phyloP scores from a whole-genome alignment of 23 tunicate species.

The Halocynthia roretzi region DNA sequence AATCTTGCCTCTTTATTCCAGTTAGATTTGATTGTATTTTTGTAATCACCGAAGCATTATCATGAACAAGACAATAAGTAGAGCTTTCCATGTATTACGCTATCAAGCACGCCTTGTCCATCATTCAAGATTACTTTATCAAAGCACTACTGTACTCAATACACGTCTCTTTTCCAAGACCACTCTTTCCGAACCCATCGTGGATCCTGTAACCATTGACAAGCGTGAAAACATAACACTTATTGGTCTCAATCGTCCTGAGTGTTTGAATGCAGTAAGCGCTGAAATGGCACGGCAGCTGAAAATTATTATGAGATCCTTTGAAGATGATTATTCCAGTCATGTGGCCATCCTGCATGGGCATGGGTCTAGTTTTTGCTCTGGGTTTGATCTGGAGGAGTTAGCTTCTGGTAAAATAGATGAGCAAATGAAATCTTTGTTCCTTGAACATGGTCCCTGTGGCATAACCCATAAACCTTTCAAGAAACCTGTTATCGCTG shows the following conservation, averaged over 20 bases:
- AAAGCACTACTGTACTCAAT: no score
- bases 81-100: no score
- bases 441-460: slow-evolving; percentile 58
- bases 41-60: no score
- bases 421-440: slow-evolving; percentile 30
- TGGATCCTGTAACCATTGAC: slow-evolving; percentile 67
- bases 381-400: slow-evolving; percentile 81
- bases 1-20: no score
- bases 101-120: no score
- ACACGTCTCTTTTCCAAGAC: not conserved
- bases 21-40: no score
- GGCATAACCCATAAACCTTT: slow-evolving; percentile 59
- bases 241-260: slow-evolving; percentile 69
- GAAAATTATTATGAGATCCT: slow-evolving; percentile 53
- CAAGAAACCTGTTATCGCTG: slow-evolving; percentile 73
- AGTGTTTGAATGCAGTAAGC: slow-evolving; percentile 56
- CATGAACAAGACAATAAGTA: no score
- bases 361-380: slow-evolving; percentile 65
- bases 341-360: slow-evolving; percentile 75
- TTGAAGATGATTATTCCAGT: slow-evolving; percentile 60
- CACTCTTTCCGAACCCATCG: slow-evolving; percentile 32
- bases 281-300: slow-evolving; percentile 67
- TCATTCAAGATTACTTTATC: no score
- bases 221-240: slow-evolving; percentile 61
- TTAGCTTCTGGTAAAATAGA: slow-evolving; percentile 18